phyloP scores from a whole-genome alignment of 92 coral and sea anemone genomes.

The Porites rus region DNA sequence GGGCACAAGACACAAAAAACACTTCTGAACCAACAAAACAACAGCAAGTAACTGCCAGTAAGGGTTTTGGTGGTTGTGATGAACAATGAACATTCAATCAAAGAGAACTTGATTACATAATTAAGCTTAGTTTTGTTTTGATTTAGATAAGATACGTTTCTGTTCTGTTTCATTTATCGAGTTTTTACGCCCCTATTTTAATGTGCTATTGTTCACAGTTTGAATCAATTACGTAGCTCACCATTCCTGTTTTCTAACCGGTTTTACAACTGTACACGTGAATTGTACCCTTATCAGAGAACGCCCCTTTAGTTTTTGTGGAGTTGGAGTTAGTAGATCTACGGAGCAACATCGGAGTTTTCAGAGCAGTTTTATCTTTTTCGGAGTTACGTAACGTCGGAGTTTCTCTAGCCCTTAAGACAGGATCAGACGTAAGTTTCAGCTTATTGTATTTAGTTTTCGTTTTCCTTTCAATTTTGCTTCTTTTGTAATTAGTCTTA shows the following conservation, averaged over 20 bases:
- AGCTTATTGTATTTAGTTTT: constrained; percentile 19
- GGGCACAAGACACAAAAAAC: background rate
- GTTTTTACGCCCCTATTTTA: constrained; percentile 6
- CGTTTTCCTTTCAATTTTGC: background rate
- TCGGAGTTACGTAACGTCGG: constrained; percentile 26
- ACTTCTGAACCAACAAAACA: background rate
- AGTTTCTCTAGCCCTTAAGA: constrained; percentile 25
- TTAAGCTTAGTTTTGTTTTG: constrained; percentile 33
- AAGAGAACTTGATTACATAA: constrained; percentile 27
- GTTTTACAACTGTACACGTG: constrained; percentile 19
- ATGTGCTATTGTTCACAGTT: constrained; percentile 35
- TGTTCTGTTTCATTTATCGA: constrained; percentile 26
- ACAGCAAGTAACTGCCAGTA: too few relatives aligned
- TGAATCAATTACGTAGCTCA: constrained; percentile 12
- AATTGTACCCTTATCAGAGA: background rate
- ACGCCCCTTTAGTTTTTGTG: constrained; percentile 24
- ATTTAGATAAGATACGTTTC: constrained; percentile 25
- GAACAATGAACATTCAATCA: constrained; percentile 21
- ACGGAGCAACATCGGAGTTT: constrained; percentile 24
- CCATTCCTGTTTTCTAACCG: constrained; percentile 15
- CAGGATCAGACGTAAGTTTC: constrained; percentile 45
- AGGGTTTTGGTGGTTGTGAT: background rate
- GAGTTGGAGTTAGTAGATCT: constrained; percentile 31
- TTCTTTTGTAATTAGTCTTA: constrained; percentile 22
- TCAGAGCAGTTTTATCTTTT: constrained; percentile 7